Evolutionary conservation across 2,888 invertebrate genomes (phyloP).

Genomic region (Sipha maydis): DNA sequence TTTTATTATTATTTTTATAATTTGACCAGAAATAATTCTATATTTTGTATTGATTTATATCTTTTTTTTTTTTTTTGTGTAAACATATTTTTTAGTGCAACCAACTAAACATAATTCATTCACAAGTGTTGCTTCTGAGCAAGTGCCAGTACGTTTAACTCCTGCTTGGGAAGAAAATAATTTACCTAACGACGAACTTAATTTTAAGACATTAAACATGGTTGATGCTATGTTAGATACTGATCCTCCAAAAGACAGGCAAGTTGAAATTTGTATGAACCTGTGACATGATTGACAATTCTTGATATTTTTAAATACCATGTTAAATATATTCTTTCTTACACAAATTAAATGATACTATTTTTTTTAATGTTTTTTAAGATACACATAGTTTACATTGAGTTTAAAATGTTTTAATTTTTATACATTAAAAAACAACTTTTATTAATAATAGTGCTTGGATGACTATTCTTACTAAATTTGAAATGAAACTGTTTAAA

Average conservation of each 20-base stretch:
- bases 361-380: not conserved
- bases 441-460: no score
- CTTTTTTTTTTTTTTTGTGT: not conserved
- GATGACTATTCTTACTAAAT: no score
- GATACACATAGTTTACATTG: not conserved
- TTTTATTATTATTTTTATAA: not conserved
- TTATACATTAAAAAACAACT: not conserved
- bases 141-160: constrained; percentile 79
- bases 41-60: not conserved
- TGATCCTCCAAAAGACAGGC: constrained; percentile 81
- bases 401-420: not conserved
- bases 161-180: constrained; percentile 90
- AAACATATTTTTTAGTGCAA: constrained; percentile 33
- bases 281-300: not conserved
- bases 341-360: not conserved
- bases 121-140: constrained; percentile 47
- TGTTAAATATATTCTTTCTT: not conserved
- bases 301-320: not conserved
- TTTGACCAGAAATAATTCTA: no score
- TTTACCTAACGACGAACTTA: constrained; percentile 84
- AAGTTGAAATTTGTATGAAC: constrained; percentile 58
- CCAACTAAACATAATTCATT: constrained; percentile 59
- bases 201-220: constrained; percentile 79
- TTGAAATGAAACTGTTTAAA: no score
- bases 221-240: constrained; percentile 77